These are phyloP conservation scores for Cyprinodon tularosa DNA, from an alignment of 2,113 vertebrate species.

Conservation along the genomic window DNA sequence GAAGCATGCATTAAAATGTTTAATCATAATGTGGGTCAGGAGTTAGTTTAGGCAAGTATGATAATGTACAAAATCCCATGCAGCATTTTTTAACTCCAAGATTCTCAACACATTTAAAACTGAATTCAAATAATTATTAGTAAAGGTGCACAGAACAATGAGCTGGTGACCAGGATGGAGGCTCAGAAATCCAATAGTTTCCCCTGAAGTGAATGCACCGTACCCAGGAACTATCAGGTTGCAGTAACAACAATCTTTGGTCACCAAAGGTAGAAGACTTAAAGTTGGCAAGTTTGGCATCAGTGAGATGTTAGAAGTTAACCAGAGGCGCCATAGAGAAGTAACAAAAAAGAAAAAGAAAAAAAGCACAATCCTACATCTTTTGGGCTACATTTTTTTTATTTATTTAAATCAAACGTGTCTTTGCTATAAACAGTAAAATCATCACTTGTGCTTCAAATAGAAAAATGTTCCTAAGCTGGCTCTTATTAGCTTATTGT, in stretches of 20 bases:
- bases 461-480: background rate
- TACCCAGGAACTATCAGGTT: too few relatives aligned
- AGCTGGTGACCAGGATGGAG: background rate
- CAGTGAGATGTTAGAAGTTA: background rate
- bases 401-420: too few relatives aligned
- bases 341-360: background rate
- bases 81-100: background rate
- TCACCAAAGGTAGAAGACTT: too few relatives aligned
- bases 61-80: background rate
- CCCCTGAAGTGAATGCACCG: too few relatives aligned
- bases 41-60: background rate
- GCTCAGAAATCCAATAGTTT: too few relatives aligned
- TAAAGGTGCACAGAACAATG: background rate
- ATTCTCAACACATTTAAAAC: background rate
- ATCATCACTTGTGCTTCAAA: background rate
- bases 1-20: background rate
- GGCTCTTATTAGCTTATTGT: background rate
- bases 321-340: background rate
- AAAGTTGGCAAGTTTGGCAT: background rate
- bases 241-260: too few relatives aligned
- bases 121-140: background rate
- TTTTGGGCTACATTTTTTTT: too few relatives aligned
- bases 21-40: background rate
- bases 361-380: background rate
- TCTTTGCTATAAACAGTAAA: background rate